Conservation (phyloP, 2,888 invertebrate species). For the Cosmopolites sordidus region DNA sequence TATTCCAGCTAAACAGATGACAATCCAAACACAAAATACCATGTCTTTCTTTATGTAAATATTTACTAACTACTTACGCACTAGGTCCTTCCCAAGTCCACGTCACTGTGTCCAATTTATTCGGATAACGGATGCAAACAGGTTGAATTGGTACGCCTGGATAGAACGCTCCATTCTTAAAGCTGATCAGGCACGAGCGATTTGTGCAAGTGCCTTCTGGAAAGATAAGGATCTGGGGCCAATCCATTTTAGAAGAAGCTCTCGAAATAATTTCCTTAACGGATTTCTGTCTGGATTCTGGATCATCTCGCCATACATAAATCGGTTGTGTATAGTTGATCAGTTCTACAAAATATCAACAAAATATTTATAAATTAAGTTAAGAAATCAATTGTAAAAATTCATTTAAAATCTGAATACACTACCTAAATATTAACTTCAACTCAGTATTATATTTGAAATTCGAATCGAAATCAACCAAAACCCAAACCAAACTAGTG, state of each 20-base stretch:
- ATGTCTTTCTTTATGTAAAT: too few relatives aligned
- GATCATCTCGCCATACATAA: conserved; percentile 90
- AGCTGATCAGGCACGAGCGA: conserved; percentile 82
- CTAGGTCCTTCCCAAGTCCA: conserved; percentile 96
- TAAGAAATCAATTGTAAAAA: not conserved
- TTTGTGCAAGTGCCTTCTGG: conserved; percentile 97
- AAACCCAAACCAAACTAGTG: not conserved
- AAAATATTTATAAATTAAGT: not conserved
- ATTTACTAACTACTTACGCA: conserved; percentile 72
- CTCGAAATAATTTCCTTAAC: conserved; percentile 83
- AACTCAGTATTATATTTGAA: not conserved
- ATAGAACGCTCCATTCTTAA: conserved; percentile 90
- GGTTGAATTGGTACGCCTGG: conserved; percentile 95
- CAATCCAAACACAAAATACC: too few relatives aligned
- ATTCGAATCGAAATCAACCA: not conserved
- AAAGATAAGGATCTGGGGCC: conserved; percentile 93
- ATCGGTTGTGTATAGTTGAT: conserved; percentile 94
- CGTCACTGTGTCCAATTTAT: conserved; percentile 81
- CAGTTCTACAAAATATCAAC: conserved; percentile 58
- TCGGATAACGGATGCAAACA: conserved; percentile 86
- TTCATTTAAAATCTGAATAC: not conserved
- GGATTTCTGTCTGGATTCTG: conserved; percentile 85
- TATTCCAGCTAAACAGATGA: too few relatives aligned
- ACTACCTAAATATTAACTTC: conserved; percentile 16
- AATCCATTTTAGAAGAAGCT: conserved; percentile 76